Base-by-base conservation (phyloP, 2,797 vertebrate genomes). In the Botia almorhae region DNA sequence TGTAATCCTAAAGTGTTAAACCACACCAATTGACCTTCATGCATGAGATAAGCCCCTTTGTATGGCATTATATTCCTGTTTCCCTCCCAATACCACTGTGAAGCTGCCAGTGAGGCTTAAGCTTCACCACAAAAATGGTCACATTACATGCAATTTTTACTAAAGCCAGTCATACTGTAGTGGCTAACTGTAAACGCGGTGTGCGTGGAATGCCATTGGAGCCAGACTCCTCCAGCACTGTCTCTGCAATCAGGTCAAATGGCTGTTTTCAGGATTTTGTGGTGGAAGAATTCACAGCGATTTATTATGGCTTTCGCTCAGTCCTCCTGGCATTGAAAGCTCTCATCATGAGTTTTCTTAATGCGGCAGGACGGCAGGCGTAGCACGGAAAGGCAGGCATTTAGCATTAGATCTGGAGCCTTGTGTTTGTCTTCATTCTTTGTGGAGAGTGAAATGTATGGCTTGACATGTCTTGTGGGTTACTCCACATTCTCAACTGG, bases 1-100 rank as follows among this genome's bases (percentile, higher is more conserved):
- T 77, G 69, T 86, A 86, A 86, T 86, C 82, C 80, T 71, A 80
- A 78, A 75, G 48, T 84, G 74, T 75, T 86, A 82, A 83, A 82
- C 83, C 74, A 64, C 80, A 46, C n/a, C 39, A 72, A 67, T 76
- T 82, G 81, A 77, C 51, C 2, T 14, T 16, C 83, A 53, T 48
- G 48, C 63, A 63, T 36, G 19, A 75, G 76, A 82, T 36, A 61
- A 48, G 39, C 43, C 55, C 51, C 43, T 73, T 60, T 76, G 68
- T 69, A 69, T 77, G 7, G 7, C 7, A 74, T 72, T 53, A 51
- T 60, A 36, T 80, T 82, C 69, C n/a, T 71, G 74, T 73, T 74
- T 78, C 69, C 43, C 67, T 78, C 76, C 48, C 74, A 78, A 65
- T 63, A 76, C 83, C 81, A 60, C 76, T 83, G 83, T 82, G 77